Percentiles rank a stretch among this genome's conserved stretches.
These are phyloP conservation scores for Copsychus sechellarum DNA, from an alignment of 2,113 vertebrate species.

Conservation along the genomic window DNA sequence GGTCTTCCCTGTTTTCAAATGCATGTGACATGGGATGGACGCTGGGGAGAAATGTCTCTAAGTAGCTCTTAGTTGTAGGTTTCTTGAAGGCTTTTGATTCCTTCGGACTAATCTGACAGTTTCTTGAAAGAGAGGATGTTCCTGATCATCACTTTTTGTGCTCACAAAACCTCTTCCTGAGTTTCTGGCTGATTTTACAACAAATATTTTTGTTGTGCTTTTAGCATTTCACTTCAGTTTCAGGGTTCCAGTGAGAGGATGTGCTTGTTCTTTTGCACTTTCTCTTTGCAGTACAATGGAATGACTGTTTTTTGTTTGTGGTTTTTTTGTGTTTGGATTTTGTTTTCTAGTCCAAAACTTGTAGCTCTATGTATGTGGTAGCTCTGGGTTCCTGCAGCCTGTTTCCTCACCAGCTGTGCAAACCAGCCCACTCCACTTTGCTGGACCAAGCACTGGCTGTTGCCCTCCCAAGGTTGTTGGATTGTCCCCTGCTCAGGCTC, in stretches of 20 bases:
- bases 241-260: neutral
- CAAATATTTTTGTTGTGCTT: neutral
- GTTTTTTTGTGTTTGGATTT: neutral
- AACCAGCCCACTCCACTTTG: neutral
- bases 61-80: neutral
- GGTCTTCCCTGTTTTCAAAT: neutral
- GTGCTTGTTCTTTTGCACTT: neutral
- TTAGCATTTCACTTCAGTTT: neutral
- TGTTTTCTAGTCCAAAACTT: neutral
- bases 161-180: neutral
- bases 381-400: neutral
- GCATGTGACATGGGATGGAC: fast-evolving
- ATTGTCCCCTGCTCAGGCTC: neutral
- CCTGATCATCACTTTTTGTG: neutral
- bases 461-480: neutral
- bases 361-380: neutral
- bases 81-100: neutral
- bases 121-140: neutral
- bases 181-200: neutral
- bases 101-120: neutral
- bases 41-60: neutral
- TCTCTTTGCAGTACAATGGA: neutral
- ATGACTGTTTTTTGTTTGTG: neutral
- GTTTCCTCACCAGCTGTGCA: neutral
- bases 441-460: neutral